These are phyloP conservation scores for Urechis unicinctus DNA, from an alignment of 2,888 invertebrate genomes.

Conservation along the genomic window DNA sequence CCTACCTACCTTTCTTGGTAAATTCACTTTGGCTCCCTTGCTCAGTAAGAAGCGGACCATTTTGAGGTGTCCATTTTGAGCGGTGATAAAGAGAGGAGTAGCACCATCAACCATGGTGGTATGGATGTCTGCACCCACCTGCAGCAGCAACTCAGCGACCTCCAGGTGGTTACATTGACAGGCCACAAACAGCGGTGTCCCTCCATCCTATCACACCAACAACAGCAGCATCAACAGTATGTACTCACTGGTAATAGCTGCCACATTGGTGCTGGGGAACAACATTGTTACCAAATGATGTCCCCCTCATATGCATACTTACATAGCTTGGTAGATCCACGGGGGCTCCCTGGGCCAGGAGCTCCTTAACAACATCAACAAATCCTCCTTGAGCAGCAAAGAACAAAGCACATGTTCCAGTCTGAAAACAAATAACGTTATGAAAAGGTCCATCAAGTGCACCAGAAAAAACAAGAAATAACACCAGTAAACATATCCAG, in stretches of 20 bases:
- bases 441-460: not conserved
- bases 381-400: slow-evolving; percentile 91
- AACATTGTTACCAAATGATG: not conserved
- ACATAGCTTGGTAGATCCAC: slow-evolving; percentile 50
- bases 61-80: slow-evolving; percentile 80
- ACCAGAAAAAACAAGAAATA: too few species aligned
- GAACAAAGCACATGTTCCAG: slow-evolving; percentile 86
- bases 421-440: slow-evolving; percentile 56
- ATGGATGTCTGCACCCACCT: slow-evolving; percentile 69
- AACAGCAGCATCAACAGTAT: too few species aligned
- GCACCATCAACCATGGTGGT: slow-evolving; percentile 65
- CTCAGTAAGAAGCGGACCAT: slow-evolving; percentile 40
- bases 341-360: slow-evolving; percentile 66
- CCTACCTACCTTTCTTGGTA: slow-evolving; percentile 37
- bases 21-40: slow-evolving; percentile 42
- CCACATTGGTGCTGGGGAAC: too few species aligned
- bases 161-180: slow-evolving; percentile 88
- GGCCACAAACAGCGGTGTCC: slow-evolving; percentile 85
- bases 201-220: slow-evolving; percentile 81
- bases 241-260: too few species aligned
- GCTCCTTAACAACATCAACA: slow-evolving; percentile 70
- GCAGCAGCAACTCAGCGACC: slow-evolving; percentile 67
- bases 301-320: slow-evolving; percentile 25
- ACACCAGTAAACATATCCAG: not conserved
- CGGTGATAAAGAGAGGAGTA: slow-evolving; percentile 60